Evolutionary conservation across 2,888 invertebrate species (phyloP).

Genomic region (Polyommatus icarus): DNA sequence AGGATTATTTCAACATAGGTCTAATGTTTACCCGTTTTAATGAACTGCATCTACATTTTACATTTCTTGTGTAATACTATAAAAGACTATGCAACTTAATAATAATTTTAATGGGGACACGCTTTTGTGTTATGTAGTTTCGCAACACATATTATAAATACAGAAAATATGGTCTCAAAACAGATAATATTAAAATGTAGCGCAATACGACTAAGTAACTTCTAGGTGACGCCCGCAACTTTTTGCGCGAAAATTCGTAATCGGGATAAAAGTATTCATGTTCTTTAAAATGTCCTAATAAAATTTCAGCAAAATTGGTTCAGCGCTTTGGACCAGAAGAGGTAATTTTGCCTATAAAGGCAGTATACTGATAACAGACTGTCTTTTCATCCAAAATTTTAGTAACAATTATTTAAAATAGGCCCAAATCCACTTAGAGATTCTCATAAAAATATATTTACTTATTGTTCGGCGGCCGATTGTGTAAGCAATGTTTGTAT

Average conservation of each 20-base stretch:
- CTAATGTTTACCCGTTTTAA: not conserved
- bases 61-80: not conserved
- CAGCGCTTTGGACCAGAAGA: too few relatives aligned
- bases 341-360: too few relatives aligned
- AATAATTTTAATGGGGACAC: not conserved
- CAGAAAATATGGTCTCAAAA: too few relatives aligned
- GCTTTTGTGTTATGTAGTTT: not conserved
- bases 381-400: not conserved
- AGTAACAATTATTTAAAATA: conserved; percentile 13
- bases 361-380: not conserved
- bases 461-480: conserved; percentile 41
- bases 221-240: too few relatives aligned
- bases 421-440: not conserved
- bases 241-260: too few relatives aligned
- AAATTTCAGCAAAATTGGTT: too few relatives aligned
- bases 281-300: too few relatives aligned
- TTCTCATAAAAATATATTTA: conserved; percentile 33
- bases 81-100: not conserved
- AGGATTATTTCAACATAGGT: conserved; percentile 18
- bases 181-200: too few relatives aligned
- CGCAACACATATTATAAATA: not conserved
- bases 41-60: not conserved
- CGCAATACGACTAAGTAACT: too few relatives aligned
- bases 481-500: conserved; percentile 50
- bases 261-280: too few relatives aligned